A percentile compares a stretch with the other conserved stretches of the same genome.
These are phyloP conservation scores for Oscarella lobularis DNA, from an alignment of 37 sponge, comb jelly and placozoan species.

Conservation along the genomic window DNA sequence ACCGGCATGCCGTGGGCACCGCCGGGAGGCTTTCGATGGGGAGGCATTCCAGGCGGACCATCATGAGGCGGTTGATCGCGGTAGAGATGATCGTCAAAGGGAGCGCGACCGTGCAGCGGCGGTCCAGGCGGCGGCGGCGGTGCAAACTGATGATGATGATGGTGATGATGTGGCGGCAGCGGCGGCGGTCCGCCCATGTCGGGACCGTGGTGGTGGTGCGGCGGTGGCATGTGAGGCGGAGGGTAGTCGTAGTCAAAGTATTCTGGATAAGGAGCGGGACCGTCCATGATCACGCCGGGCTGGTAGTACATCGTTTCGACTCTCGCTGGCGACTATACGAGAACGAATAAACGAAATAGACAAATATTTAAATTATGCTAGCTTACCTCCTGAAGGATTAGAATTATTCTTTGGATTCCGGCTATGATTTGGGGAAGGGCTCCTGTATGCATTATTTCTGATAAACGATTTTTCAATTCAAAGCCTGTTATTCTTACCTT, in stretches of 20 bases:
- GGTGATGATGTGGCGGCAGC: slow-evolving; percentile 6
- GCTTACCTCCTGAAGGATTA: neutral
- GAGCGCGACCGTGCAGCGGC: too few species aligned
- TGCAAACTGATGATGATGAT: slow-evolving; percentile 15
- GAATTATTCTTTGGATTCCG: neutral
- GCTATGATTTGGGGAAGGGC: neutral
- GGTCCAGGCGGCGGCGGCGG: neutral
- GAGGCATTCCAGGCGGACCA: too few species aligned
- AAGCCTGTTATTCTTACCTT: too few species aligned
- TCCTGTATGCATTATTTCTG: too few species aligned
- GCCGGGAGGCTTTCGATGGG: too few species aligned
- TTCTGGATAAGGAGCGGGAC: neutral
- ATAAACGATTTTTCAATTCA: too few species aligned
- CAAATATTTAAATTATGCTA: too few species aligned
- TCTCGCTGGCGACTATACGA: neutral
- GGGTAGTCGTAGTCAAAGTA: neutral
- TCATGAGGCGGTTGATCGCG: too few species aligned
- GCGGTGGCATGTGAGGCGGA: slow-evolving; percentile 3
- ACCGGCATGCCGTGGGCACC: too few species aligned
- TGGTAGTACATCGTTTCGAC: slow-evolving; percentile 6
- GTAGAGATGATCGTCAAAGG: too few species aligned
- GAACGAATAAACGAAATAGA: too few species aligned
- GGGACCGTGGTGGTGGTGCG: neutral
- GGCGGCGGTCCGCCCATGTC: neutral
- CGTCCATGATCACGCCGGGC: neutral